Base-by-base conservation (phyloP, 2,797 vertebrate species). In the Danio albolineatus region DNA sequence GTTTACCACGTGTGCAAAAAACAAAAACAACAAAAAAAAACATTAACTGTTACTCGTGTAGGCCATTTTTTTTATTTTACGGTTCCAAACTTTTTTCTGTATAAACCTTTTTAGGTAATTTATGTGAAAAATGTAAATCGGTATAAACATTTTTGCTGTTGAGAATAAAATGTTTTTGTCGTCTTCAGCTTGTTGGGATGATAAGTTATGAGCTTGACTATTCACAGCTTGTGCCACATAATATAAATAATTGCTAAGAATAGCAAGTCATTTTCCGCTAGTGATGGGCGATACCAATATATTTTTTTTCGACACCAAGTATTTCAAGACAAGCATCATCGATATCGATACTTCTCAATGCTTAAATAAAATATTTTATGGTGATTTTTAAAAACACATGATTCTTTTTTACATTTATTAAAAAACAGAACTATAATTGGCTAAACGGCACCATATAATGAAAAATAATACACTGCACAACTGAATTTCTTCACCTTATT, bases 121-220 rank as follows among this genome's bases (percentile, higher is more conserved):
- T 93, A 91, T 92, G 92, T 93, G 91, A 86, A 91, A 73, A 93
- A 92, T 93, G 93, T 93, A 93, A 93, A 94, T 93, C 89, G 91
- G 88, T 90, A 90, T 92, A 91, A 92, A 90, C 88, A 88, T 87
- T 85, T 86, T 92, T 92, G 91, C 92, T 90, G 90, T 92, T 91
- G 91, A 90, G 67, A 85, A 84, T 80, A 92, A 89, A 86, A 82
- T 85, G 73, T 79, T 71, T 76, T 79, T 86, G 62, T 87, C 82
- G 88, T 85, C 85, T 82, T 75, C 10, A 56, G 28, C 43, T 78
- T 81, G 14, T 85, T 59, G 8, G 10, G 48, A 48, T 64, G 67
- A 49, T 76, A 66, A 17, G 28, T 16, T 53, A 13, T 67, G 44
- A 81, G 59, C 16, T 59, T 7, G 38, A 39, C 60, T 46, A 69